phyloP scores from a whole-genome alignment of 2,888 invertebrate species.

The Lasioglossum oenotherae region DNA sequence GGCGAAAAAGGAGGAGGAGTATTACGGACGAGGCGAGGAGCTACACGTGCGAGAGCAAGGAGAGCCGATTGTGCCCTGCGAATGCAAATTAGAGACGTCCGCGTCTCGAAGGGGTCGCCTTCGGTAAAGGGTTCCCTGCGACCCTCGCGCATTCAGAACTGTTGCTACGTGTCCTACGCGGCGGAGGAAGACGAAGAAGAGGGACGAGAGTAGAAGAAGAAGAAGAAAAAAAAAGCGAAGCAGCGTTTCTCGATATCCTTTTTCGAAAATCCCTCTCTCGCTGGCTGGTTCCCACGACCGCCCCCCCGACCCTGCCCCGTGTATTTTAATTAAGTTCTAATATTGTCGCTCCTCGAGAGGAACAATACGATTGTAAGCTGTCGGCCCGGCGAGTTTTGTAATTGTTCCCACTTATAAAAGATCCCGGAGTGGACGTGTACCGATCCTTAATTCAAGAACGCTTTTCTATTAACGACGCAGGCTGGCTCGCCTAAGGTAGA shows the following conservation, averaged over 20 bases:
- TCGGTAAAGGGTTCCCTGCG: conserved; percentile 64
- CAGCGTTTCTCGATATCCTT: conserved; percentile 68
- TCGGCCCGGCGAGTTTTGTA: conserved; percentile 26
- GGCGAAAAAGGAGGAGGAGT: conserved; percentile 32
- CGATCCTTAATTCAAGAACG: conserved; percentile 17
- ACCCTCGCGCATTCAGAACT: conserved; percentile 61
- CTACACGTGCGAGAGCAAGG: conserved; percentile 59
- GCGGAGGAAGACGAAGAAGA: background rate
- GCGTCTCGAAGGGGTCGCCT: conserved; percentile 63
- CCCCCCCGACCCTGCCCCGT: conserved; percentile 50
- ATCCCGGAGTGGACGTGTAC: conserved; percentile 1
- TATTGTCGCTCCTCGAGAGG: conserved; percentile 40
- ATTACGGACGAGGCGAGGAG: conserved; percentile 26
- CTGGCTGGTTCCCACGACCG: conserved; percentile 71
- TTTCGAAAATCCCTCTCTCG: conserved; percentile 64
- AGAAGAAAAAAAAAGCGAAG: background rate
- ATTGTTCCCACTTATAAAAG: conserved; percentile 59
- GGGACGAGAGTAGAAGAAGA: conserved; percentile 32
- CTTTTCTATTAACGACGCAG: background rate
- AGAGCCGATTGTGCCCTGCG: conserved; percentile 48
- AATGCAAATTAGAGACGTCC: conserved; percentile 72
- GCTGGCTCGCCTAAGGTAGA: background rate
- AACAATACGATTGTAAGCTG: conserved; percentile 65
- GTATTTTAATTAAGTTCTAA: conserved; percentile 69
- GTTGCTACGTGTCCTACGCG: conserved; percentile 52